Evolutionary conservation across 2,113 vertebrate species (phyloP), one percentile per base, ranked within the genome.

Genomic region (Oryzias melastigma): DNA sequence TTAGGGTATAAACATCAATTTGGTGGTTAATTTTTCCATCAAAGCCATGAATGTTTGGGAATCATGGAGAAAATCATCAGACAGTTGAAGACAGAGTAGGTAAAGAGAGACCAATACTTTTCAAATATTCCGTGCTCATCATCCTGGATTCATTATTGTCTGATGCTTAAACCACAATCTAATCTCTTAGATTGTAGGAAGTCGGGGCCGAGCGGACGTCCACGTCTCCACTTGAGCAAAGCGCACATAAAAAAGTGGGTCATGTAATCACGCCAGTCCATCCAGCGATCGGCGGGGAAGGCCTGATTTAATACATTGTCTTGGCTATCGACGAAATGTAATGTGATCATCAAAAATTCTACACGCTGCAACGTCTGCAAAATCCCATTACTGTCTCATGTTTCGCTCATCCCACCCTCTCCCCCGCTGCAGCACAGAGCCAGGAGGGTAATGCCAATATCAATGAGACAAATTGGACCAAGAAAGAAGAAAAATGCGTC

Each of bases 331-430:
- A 87, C 81, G n/a, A 59, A 78, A 58, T 61, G 85, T 68, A 86
- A 89, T 76, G 74, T 62, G 85, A 87, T 83, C 87, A 68, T 84
- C 80, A 82, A 63, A 86, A 80, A 83, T 82, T 80, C 82, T 76
- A 78, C 78, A 82, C 63, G 76, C 43, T 73, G 79, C 77, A 73
- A 77, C 62, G 73, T 80, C 81, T 86, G 75, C 67, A 69, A 80
- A 87, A 85, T 81, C 75, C 83, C 85, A 85, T 87, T 86, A 86
- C 50, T 25, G 76, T 81, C 76, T 89, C 67, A 24, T 55, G 75
- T 87, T 87, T 83, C 79, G 13, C 69, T 52, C 45, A 7, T 55
- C 67, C 69, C n/a, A 62, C 55, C 53, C 62, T 29, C 68, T 60
- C 42, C 65, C 58, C 58, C 0, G 52, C 78, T 13, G 49, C 24